Percentiles rank a stretch among this genome's conserved stretches.
phyloP scores from a whole-genome alignment of 2,888 invertebrate genomes.

The Monoplex corrugatus region DNA sequence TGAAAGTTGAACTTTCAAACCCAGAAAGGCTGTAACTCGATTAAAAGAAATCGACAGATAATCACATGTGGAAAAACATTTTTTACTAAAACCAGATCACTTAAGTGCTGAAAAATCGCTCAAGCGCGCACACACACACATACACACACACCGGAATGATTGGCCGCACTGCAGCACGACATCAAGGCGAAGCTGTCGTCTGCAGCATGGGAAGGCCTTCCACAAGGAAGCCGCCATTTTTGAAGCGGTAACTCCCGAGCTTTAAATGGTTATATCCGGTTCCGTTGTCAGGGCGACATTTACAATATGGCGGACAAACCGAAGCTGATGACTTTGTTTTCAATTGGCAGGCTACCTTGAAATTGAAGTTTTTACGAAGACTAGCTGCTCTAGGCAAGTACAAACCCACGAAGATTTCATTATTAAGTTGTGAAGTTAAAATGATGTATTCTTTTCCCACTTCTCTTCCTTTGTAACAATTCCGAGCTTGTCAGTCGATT shows the following conservation, averaged over 20 bases:
- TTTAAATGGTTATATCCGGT: slow-evolving; percentile 44
- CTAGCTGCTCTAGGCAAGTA: not conserved
- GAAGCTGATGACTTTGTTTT: not conserved
- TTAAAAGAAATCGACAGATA: not conserved
- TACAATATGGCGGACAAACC: slow-evolving; percentile 66
- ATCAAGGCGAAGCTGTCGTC: slow-evolving; percentile 44
- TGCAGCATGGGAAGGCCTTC: slow-evolving; percentile 29
- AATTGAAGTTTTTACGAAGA: not conserved
- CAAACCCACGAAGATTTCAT: no score
- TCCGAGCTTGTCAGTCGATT: no score
- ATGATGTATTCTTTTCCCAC: no score
- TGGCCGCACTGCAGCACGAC: slow-evolving; percentile 46
- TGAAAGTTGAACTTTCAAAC: no score
- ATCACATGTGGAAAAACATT: not conserved
- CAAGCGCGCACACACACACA: no score
- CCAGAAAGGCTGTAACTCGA: not conserved
- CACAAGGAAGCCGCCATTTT: slow-evolving; percentile 44
- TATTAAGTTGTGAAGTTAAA: no score
- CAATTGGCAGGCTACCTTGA: not conserved
- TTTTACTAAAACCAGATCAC: no score
- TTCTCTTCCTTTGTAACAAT: no score
- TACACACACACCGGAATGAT: slow-evolving; percentile 43
- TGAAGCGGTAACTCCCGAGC: not conserved
- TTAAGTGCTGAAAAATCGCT: no score
- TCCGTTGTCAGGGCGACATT: slow-evolving; percentile 67